Evolutionary conservation across 2,113 vertebrate genomes (phyloP).

Genomic region (Callospermophilus lateralis): DNA sequence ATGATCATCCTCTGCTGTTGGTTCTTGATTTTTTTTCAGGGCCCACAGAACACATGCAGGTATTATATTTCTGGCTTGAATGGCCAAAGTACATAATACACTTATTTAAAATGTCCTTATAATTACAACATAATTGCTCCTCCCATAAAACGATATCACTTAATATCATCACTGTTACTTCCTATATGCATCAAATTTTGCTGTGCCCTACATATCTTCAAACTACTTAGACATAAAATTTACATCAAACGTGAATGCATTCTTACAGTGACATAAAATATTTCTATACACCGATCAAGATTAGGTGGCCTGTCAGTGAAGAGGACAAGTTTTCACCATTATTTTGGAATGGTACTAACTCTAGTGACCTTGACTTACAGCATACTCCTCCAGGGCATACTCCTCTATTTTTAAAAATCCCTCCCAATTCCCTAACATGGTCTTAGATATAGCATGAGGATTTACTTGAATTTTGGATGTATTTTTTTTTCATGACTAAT

Average conservation of each 20-base stretch:
- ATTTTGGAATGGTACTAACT: not conserved
- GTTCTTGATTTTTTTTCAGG: not conserved
- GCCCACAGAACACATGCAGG: not conserved
- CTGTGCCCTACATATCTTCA: not conserved
- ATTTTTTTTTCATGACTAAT: conserved; percentile 15
- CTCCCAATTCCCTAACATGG: not conserved
- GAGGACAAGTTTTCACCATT: not conserved
- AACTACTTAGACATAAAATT: not conserved
- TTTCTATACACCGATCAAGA: conserved; percentile 1
- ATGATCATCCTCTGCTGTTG: not conserved
- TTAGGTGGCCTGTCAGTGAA: not conserved
- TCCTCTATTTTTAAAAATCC: not conserved
- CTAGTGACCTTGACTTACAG: not conserved
- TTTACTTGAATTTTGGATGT: conserved; percentile 8
- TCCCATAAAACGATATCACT: not conserved
- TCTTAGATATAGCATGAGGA: not conserved
- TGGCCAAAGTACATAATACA: not conserved
- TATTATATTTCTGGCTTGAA: not conserved
- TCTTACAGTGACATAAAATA: not conserved
- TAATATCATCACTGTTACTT: not conserved
- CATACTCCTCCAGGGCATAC: not conserved
- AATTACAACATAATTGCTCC: not conserved
- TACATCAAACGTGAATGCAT: not conserved
- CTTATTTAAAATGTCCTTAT: not conserved
- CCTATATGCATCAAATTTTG: not conserved